phyloP scores from a whole-genome alignment of 2,113 vertebrate species.

The Cromileptes altivelis region DNA sequence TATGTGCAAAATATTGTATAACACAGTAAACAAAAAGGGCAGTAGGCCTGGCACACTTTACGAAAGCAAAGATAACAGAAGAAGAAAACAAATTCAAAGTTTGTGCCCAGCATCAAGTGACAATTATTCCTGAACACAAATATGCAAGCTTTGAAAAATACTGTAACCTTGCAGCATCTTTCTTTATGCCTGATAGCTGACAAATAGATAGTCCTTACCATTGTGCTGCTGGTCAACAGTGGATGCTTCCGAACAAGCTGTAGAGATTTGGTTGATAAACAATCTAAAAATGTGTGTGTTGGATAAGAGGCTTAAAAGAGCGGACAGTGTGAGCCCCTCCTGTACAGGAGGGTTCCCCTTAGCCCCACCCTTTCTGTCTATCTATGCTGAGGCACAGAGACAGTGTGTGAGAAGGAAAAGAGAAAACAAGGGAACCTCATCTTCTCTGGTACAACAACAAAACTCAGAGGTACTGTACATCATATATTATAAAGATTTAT shows the following conservation, averaged over 20 bases:
- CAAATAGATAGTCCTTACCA: constrained; percentile 47
- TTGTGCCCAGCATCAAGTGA: no score
- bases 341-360: not conserved
- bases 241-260: not conserved
- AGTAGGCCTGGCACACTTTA: no score
- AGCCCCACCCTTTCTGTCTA: constrained; percentile 46
- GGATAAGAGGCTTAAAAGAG: constrained; percentile 21
- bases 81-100: no score
- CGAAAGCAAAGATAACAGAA: no score
- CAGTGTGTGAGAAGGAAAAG: not conserved
- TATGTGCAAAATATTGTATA: not conserved
- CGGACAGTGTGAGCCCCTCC: not conserved
- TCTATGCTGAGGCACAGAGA: constrained; percentile 1
- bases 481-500: no score
- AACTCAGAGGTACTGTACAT: not conserved
- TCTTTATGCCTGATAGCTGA: not conserved
- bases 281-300: constrained; percentile 5
- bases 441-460: not conserved
- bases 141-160: not conserved
- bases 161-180: not conserved
- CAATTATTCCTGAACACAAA: not conserved
- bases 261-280: constrained; percentile 9
- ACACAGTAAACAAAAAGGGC: not conserved
- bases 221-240: not conserved
- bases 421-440: not conserved